A percentile compares a stretch with the other conserved stretches of the same genome.
These are phyloP conservation scores for Amphipyra berbera DNA, from an alignment of 2,888 invertebrate genomes.

Conservation along the genomic window DNA sequence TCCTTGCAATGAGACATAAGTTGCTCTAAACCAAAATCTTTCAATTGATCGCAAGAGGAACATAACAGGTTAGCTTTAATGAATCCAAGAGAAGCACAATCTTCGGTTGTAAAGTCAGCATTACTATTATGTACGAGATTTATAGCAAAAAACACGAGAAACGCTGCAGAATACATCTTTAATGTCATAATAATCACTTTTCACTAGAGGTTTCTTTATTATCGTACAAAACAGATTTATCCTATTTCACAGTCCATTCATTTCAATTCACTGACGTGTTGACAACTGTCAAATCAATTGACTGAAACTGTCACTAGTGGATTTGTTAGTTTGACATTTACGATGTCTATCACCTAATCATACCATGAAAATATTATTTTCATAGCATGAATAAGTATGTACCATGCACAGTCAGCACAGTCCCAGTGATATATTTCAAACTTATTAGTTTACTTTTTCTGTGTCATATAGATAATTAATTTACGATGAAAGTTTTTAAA, in stretches of 20 bases:
- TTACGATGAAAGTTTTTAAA: too few species aligned
- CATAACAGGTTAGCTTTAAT: conserved; percentile 96
- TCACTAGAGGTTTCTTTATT: not conserved
- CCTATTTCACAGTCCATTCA: not conserved
- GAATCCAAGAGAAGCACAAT: conserved; percentile 96
- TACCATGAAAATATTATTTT: too few species aligned
- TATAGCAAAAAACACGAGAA: conserved; percentile 43
- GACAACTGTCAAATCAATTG: too few species aligned
- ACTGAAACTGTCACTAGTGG: too few species aligned
- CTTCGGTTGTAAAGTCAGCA: conserved; percentile 93
- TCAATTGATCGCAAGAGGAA: conserved; percentile 96
- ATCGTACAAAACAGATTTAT: conserved; percentile 1
- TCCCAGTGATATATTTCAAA: too few species aligned
- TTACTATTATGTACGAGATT: conserved; percentile 51
- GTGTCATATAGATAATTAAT: too few species aligned
- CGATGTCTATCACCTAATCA: too few species aligned
- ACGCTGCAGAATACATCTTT: conserved; percentile 25
- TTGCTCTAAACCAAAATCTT: conserved; percentile 92
- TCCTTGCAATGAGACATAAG: conserved; percentile 93
- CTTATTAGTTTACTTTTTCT: too few species aligned
- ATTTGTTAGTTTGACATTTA: too few species aligned
- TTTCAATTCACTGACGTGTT: too few species aligned
- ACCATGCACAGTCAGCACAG: too few species aligned
- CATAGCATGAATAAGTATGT: too few species aligned
- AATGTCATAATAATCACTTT: conserved; percentile 14